Base-by-base conservation (phyloP, 37 sponge, comb jelly and placozoan genomes). In the Crambe crambe region DNA sequence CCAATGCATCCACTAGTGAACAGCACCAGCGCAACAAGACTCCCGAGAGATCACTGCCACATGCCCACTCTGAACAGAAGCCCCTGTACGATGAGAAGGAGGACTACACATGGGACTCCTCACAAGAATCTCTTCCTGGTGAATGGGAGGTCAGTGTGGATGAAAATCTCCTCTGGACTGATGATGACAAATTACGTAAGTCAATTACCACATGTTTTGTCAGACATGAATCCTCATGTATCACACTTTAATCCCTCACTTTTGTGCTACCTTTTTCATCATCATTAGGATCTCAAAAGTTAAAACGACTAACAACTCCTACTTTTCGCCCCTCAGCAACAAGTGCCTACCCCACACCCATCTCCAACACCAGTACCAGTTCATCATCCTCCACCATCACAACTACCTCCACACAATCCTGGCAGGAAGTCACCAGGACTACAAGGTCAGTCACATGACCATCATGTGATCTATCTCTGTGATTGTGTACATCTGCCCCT, bases 131-230 rank as follows among this genome's bases (percentile, higher is more conserved):
- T 21, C 23, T n/a, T 17, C 23, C 65, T 30, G 70, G 78, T 43
- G 74, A 75, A 9, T 77, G 82, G 78, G 83, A 42, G 44, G 76
- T 51, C 54, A 78, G 77, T 20, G 78, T 22, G 36, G 36, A 73
- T 29, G 30, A 2, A 29, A 20, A 40, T 42, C 74, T 29, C 68
- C 69, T 40, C 40, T 77, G 63, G 44, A 89, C 89, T 23, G 89
- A 89, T 66, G 89, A 89, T 23, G 83, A 83, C 61, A 89, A 89
- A 58, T 62, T 89, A 30, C 65, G 89, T 89, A 62, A 89, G 89
- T 38, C 70, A 6, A 2, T 40, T 47, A 12, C 51, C 51, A 47
- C 12, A 15, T 12, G 10, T 12, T 47, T 47, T 47, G 12, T 6
- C 12, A 12, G 6, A 47, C 12, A 47, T 47, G 51, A 6, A 6